Evolutionary conservation across 1,140 invertebrate species (phyloP).

Genomic region (Pseudomyrmex flavicornis): DNA sequence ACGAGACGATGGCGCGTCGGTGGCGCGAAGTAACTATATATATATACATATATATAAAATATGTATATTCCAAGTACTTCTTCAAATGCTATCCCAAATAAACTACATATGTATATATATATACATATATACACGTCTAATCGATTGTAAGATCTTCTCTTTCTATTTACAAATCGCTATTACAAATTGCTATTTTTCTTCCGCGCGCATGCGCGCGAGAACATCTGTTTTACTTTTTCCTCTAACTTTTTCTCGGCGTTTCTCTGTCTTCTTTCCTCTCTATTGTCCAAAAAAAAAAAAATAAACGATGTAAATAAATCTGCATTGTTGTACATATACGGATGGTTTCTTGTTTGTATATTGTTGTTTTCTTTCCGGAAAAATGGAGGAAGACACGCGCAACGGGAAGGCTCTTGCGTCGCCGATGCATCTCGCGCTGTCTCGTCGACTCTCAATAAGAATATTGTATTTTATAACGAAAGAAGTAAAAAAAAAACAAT

Average conservation of each 20-base stretch:
- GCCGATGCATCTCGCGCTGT: conserved; percentile 46
- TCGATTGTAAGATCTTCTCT: conserved; percentile 2
- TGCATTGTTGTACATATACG: not conserved
- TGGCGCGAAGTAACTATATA: not conserved
- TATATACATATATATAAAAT: too few relatives aligned
- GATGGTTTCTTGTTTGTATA: not conserved
- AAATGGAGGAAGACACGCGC: not conserved
- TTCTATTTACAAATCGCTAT: not conserved
- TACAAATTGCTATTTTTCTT: conserved; percentile 3
- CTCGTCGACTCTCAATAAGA: conserved; percentile 60
- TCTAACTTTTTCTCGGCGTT: not conserved
- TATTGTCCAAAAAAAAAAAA: not conserved
- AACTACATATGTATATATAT: too few relatives aligned
- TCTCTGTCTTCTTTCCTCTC: not conserved
- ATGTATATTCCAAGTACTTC: too few relatives aligned
- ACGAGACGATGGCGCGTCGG: conserved; percentile 44
- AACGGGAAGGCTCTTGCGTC: conserved; percentile 48
- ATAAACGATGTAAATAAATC: conserved; percentile 27
- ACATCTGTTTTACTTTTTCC: not conserved
- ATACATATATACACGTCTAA: not conserved
- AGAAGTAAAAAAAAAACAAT: conserved; percentile 16
- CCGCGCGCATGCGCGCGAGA: not conserved
- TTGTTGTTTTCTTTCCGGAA: not conserved
- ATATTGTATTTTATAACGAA: conserved; percentile 75
- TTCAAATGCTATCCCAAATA: too few relatives aligned